Evolutionary conservation across 1,140 invertebrate species (phyloP), one percentile per base, ranked within the genome.

Genomic region (Patella vulgata): DNA sequence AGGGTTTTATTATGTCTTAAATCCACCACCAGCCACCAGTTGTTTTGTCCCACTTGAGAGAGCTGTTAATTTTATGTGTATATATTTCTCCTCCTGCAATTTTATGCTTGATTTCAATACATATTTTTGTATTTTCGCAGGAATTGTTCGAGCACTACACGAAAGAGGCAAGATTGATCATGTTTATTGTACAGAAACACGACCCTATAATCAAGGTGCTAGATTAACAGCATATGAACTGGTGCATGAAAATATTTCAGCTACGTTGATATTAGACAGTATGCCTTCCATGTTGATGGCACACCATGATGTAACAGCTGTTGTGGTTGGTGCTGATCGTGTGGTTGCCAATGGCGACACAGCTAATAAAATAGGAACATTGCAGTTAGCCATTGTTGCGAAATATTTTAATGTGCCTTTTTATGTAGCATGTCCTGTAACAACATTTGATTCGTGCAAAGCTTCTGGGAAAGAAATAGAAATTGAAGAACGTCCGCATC

Each of bases 311-410:
- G 79, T 89, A 31, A 79, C 86, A 54, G 87, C 87, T 8, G 83
- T 89, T 23, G 71, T 88, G n/a, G 80, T 82, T 40, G 82, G 82
- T 30, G 81, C 81, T 40, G 80, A 86, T 66, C 63, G 83, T 43
- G 93, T 97, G 28, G 94, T 92, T 17, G 88, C 90, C 1, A 99
- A 99, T 86, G 97, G 97, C 2, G 97, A 99, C 82, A 99, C 97
- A 2, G 97, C 97, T 0, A 99, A 99, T 82, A 99, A 99, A 90
- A 97, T 99, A 81, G 97, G 97, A 67, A 99, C 97, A 21, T 99
- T 98, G 25, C 81, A 91, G 90, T 91, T 99, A 76, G 95, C 97
- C 1, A 90, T 99, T 43, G 85, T 93, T 31, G 95, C 96, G 8
- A 93, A 94, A 75, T 86, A 96, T 84, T 95, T 98, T 79, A 87